A percentile compares a stretch with the other conserved stretches of the same genome.
These are phyloP conservation scores for Dendropsophus ebraccatus DNA, from an alignment of 2,113 vertebrate species.

Conservation along the genomic window DNA sequence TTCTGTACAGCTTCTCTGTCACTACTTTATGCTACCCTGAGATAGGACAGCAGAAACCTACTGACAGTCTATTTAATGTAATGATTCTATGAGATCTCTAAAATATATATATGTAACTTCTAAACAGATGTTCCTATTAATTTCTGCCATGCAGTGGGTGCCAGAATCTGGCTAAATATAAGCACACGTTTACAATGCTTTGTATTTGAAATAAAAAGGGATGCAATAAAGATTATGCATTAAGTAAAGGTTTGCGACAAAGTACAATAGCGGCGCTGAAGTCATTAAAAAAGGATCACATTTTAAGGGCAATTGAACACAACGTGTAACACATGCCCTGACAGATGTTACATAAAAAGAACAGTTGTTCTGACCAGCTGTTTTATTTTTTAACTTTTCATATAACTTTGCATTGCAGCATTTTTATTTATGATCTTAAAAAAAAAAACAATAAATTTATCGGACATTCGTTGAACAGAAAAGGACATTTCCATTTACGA, in stretches of 20 bases:
- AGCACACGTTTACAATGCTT: slow-evolving; percentile 17
- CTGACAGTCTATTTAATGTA: too few relatives aligned
- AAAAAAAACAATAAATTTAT: neutral
- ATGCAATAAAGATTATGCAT: slow-evolving; percentile 27
- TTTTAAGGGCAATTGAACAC: slow-evolving; percentile 46
- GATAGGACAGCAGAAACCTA: too few relatives aligned
- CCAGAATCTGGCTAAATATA: slow-evolving; percentile 34
- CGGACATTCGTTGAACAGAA: neutral
- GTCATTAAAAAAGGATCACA: slow-evolving; percentile 55
- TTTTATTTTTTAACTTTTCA: neutral
- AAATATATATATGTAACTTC: neutral
- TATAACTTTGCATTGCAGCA: neutral
- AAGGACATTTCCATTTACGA: neutral
- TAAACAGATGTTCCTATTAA: neutral
- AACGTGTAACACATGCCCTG: slow-evolving; percentile 48
- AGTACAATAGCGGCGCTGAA: slow-evolving; percentile 36
- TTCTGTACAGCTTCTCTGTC: too few relatives aligned
- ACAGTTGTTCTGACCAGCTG: slow-evolving; percentile 38
- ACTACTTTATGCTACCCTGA: too few relatives aligned
- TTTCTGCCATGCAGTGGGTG: slow-evolving; percentile 1
- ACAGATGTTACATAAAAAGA: slow-evolving; percentile 50
- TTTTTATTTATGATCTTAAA: neutral
- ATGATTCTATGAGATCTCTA: neutral
- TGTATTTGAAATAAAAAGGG: slow-evolving; percentile 15
- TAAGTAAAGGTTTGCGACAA: slow-evolving; percentile 32